Conservation (phyloP, 1,140 invertebrate genomes). For the Drosophila triauraria region DNA sequence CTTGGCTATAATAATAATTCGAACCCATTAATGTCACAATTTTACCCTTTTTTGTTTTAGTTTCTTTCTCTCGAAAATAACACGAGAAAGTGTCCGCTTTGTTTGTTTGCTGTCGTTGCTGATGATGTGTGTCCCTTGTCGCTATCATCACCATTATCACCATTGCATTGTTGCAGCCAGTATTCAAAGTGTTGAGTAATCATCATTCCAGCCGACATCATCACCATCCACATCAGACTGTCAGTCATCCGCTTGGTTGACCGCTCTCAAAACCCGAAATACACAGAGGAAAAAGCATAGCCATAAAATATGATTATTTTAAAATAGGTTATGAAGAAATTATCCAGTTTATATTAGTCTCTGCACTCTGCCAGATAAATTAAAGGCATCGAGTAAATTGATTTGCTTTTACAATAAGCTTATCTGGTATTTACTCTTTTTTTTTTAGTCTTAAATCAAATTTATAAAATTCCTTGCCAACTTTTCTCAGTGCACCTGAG, state of each 20-base stretch:
- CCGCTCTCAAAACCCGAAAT: constrained; percentile 33
- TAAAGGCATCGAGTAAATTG: too few relatives aligned
- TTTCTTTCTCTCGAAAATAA: constrained; percentile 10
- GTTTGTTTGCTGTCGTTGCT: constrained; percentile 24
- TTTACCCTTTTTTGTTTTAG: background rate
- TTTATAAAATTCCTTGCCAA: background rate
- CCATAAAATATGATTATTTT: background rate
- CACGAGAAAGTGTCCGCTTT: constrained; percentile 36
- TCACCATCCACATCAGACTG: constrained; percentile 6
- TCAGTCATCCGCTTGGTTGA: constrained; percentile 22
- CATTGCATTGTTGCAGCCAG: constrained; percentile 28
- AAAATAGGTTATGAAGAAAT: background rate
- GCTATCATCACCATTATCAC: constrained; percentile 31
- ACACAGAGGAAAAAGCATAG: constrained; percentile 4
- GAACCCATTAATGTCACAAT: background rate
- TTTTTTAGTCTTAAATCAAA: background rate
- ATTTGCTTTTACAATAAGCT: too few relatives aligned
- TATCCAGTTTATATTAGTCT: background rate
- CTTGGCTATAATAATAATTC: background rate
- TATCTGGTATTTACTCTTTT: too few relatives aligned
- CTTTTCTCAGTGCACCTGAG: constrained; percentile 7
- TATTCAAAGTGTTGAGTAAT: constrained; percentile 61
- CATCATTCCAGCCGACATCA: constrained; percentile 32
- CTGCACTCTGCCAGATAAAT: too few relatives aligned
- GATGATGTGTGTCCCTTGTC: constrained; percentile 51